A percentile compares a stretch with the other conserved stretches of the same genome.
Conservation (phyloP, 2,888 invertebrate species). For the Nomada ferruginata region DNA sequence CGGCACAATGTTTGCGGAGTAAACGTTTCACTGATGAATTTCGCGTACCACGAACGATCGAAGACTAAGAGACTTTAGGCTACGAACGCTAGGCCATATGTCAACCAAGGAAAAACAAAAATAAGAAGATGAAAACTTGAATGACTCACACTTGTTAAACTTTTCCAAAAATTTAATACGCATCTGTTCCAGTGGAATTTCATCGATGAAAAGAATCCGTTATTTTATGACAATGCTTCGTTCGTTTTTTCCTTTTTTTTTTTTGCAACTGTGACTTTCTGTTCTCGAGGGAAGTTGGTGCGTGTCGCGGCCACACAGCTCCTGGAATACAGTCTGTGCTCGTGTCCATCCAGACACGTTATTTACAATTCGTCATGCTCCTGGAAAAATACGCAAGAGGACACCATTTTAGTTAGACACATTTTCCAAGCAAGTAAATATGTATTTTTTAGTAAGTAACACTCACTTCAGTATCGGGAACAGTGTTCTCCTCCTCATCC, state of each 20-base stretch:
- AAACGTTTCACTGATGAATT: slow-evolving; percentile 20
- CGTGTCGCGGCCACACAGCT: slow-evolving; percentile 77
- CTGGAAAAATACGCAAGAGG: slow-evolving; percentile 80
- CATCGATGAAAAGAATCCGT: neutral
- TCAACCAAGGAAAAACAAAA: slow-evolving; percentile 21
- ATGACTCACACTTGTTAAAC: slow-evolving; percentile 19
- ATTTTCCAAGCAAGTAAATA: neutral
- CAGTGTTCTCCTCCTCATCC: slow-evolving; percentile 88
- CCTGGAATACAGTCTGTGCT: slow-evolving; percentile 83
- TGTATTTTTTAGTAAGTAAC: slow-evolving; percentile 68
- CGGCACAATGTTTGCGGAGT: slow-evolving; percentile 14
- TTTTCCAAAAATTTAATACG: neutral
- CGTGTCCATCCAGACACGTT: slow-evolving; percentile 77
- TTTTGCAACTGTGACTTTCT: slow-evolving; percentile 40
- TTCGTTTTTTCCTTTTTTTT: slow-evolving; percentile 5
- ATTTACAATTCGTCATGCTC: slow-evolving; percentile 87
- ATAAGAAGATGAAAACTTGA: slow-evolving; percentile 9
- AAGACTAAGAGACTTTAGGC: slow-evolving; percentile 63
- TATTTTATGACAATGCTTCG: slow-evolving; percentile 22
- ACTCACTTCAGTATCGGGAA: slow-evolving; percentile 84
- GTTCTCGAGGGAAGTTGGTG: slow-evolving; percentile 64
- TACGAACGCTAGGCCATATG: slow-evolving; percentile 42
- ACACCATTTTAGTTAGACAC: neutral
- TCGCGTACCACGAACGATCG: slow-evolving; percentile 30
- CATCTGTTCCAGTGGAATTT: neutral